Conservation (phyloP, 1,140 invertebrate genomes). For the Holcopasites calliopsidis region DNA sequence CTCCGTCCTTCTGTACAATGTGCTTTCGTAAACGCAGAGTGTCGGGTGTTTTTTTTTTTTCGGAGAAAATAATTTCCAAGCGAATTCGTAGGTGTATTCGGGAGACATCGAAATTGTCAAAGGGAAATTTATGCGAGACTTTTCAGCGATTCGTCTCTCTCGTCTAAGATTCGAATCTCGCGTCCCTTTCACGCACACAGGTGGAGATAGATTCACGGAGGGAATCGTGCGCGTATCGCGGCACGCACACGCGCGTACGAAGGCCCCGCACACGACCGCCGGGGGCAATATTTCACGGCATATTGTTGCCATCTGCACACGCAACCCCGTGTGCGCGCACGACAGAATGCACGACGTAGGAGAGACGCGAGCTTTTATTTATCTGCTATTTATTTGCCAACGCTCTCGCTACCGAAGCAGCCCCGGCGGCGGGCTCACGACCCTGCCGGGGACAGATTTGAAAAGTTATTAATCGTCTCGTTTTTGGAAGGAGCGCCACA, state of each 20-base stretch:
- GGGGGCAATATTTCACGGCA: constrained; percentile 78
- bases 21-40: constrained; percentile 39
- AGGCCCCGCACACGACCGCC: constrained; percentile 47
- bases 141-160: too few relatives aligned
- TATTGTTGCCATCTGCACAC: constrained; percentile 81
- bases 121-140: too few relatives aligned
- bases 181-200: too few relatives aligned
- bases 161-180: too few relatives aligned
- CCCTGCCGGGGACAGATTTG: constrained; percentile 76
- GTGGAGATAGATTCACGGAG: neutral
- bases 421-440: constrained; percentile 44
- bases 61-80: too few relatives aligned
- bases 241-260: constrained; percentile 37
- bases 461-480: constrained; percentile 79
- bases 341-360: constrained; percentile 70
- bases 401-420: constrained; percentile 70
- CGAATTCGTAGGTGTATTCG: too few relatives aligned
- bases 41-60: neutral
- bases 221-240: neutral
- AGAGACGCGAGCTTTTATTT: constrained; percentile 74
- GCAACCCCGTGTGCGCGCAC: constrained; percentile 68
- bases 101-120: neutral
- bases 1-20: neutral
- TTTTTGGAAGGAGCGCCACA: constrained; percentile 58
- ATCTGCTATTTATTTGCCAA: constrained; percentile 79